A percentile compares a stretch with the other conserved stretches of the same genome.
These are phyloP conservation scores for Monochamus saltuarius DNA, from an alignment of 1,140 invertebrate genomes.

Conservation along the genomic window DNA sequence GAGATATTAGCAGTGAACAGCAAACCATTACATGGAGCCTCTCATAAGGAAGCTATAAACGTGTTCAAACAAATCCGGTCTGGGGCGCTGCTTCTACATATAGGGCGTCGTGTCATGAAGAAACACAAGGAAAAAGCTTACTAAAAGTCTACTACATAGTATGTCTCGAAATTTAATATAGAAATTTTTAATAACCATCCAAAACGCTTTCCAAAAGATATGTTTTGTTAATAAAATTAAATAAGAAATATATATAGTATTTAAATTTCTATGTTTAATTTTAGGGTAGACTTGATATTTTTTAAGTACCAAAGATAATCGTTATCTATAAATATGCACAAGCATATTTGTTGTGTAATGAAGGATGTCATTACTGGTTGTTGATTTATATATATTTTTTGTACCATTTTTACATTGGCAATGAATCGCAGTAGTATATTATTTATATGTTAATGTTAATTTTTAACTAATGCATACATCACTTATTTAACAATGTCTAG, in stretches of 20 bases:
- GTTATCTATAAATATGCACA: slow-evolving; percentile 12
- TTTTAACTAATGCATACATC: too few species aligned
- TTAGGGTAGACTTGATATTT: background rate
- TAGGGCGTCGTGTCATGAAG: slow-evolving; percentile 52
- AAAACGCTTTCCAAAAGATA: too few species aligned
- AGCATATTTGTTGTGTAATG: slow-evolving; percentile 9
- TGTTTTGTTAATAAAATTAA: too few species aligned
- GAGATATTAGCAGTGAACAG: slow-evolving; percentile 92
- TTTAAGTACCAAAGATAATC: slow-evolving; percentile 18
- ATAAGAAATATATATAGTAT: too few species aligned
- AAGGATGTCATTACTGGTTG: slow-evolving; percentile 3
- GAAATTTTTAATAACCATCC: too few species aligned
- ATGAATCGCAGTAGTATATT: slow-evolving; percentile 2
- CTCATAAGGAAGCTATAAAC: slow-evolving; percentile 85
- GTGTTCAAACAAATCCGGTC: slow-evolving; percentile 88
- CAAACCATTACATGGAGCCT: slow-evolving; percentile 79
- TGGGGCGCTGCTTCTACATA: slow-evolving; percentile 81
- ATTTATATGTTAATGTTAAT: too few species aligned
- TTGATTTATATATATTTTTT: slow-evolving; percentile 8
- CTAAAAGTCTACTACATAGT: background rate
- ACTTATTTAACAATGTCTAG: too few species aligned
- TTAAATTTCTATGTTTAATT: too few species aligned
- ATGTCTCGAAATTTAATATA: too few species aligned
- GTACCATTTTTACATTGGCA: slow-evolving; percentile 8
- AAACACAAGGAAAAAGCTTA: slow-evolving; percentile 25